phyloP scores from a whole-genome alignment of 2,797 vertebrate genomes.

The Acanthopagrus latus region DNA sequence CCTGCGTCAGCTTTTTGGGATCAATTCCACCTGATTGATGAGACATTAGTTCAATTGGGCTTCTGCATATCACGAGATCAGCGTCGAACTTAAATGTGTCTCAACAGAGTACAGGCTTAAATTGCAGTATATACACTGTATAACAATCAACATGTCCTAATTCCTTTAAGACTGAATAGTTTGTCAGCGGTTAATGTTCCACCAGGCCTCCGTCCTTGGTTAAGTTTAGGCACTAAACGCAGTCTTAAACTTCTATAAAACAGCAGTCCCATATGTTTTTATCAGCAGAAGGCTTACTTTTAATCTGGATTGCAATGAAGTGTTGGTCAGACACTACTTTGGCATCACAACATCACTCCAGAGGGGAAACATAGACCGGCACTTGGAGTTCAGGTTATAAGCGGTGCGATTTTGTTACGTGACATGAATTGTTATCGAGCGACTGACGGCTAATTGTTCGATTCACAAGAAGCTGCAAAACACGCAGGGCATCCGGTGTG shows the following conservation, averaged over 20 bases:
- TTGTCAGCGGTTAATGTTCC: too few relatives aligned
- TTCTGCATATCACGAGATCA: not conserved
- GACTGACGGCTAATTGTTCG: constrained; percentile 24
- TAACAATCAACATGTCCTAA: too few relatives aligned
- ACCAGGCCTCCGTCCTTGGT: too few relatives aligned
- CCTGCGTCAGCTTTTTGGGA: not conserved
- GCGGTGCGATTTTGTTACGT: not conserved
- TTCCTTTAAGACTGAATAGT: too few relatives aligned
- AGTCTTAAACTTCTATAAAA: not conserved
- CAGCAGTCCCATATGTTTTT: not conserved
- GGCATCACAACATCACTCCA: not conserved
- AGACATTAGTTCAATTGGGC: not conserved
- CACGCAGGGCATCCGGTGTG: not conserved
- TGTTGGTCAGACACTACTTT: constrained; percentile 1
- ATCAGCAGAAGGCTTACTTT: not conserved
- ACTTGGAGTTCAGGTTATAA: not conserved
- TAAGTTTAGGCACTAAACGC: not conserved
- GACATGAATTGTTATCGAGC: not conserved
- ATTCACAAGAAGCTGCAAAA: not conserved
- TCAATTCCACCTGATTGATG: not conserved
- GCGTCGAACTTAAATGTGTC: not conserved
- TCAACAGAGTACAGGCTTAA: not conserved
- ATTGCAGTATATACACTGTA: not conserved
- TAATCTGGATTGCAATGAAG: not conserved
- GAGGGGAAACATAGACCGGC: not conserved